Evolutionary conservation across 1,140 invertebrate species (phyloP), one percentile per base, ranked within the genome.

Genomic region (Oncopeltus fasciatus): DNA sequence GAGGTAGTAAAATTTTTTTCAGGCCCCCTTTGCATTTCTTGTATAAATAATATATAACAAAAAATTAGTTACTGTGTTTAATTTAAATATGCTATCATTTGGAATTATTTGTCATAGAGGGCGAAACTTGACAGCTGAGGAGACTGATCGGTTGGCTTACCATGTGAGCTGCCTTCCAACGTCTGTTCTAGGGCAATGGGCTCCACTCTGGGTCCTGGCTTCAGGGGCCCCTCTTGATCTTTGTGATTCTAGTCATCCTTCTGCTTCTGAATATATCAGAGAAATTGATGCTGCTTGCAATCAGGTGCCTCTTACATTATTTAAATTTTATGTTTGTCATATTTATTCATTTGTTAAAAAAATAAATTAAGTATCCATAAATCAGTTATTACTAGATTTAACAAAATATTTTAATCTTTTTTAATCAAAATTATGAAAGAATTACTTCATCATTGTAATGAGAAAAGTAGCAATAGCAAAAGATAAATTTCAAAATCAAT

Each of bases 101-200:
- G 1, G 26, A 14, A 28, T 27, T 57, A 28, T 57, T 28, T 57
- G 9, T 67, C 67, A 18, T 49, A 69, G 68, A 51, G 81, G 78
- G 1, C 60, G 71, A 14, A 71, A 75, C 21, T 72, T 86, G 5
- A 75, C 74, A 31, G 68, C 80, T 1, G 74, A 69, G 21, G 75
- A 80, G 66, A 73, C 81, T n/a, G 74, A 77, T 57, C 77, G 80
- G 53, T 72, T 83, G 27, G 77, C 78, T 18, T 73, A 77, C 43
- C 81, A 83, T 70, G 69, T 83, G 20, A 73, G 74, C 63, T 73
- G 67, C 68, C 71, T 67, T 73, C 69, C 66, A 12, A 38, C 59
- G 14, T 56, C 56, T 1, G 53, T 62, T 12, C 53, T 67, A 1
- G 62, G 64, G 18, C 62, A 60, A 12, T 49, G 65, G 18, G 28